These are phyloP conservation scores for Xenopus laevis DNA, from an alignment of 2,113 vertebrate genomes.

Conservation along the genomic window DNA sequence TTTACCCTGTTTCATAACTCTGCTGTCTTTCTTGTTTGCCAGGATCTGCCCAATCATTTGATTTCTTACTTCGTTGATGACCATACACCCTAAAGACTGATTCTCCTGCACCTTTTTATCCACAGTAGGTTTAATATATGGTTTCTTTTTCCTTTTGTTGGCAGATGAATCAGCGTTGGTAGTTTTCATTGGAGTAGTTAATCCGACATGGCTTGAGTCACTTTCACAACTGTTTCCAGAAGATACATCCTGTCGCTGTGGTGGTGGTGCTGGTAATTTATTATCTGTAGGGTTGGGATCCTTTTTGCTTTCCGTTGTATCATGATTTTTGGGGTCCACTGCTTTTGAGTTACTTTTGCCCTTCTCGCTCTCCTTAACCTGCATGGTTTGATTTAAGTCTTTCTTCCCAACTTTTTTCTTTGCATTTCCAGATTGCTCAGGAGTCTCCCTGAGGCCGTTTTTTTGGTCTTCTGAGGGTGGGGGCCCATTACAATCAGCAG, in stretches of 20 bases:
- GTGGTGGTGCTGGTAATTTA: conserved; percentile 52
- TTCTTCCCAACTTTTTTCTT: conserved; percentile 92
- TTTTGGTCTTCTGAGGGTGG: conserved; percentile 71
- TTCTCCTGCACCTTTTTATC: conserved; percentile 75
- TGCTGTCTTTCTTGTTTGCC: conserved; percentile 73
- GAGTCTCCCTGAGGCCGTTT: conserved; percentile 71
- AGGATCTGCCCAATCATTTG: conserved; percentile 71
- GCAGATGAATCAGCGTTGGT: conserved; percentile 58
- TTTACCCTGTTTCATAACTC: conserved; percentile 66
- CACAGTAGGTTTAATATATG: conserved; percentile 71
- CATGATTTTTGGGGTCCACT: conserved; percentile 68
- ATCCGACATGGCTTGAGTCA: conserved; percentile 65
- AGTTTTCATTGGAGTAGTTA: conserved; percentile 79
- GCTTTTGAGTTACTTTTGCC: conserved; percentile 78
- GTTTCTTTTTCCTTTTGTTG: conserved; percentile 85
- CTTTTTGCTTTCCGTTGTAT: conserved; percentile 76
- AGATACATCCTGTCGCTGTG: conserved; percentile 57
- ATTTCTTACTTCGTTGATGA: conserved; percentile 65
- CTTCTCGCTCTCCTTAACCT: conserved; percentile 75
- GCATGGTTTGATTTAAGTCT: conserved; percentile 72
- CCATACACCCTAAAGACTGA: conserved; percentile 65
- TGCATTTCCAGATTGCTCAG: conserved; percentile 75
- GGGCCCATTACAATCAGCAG: conserved; percentile 61
- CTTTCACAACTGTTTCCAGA: conserved; percentile 65
- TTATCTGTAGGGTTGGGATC: conserved; percentile 66